These are phyloP conservation scores for Phorcus lineatus DNA, from an alignment of 2,888 invertebrate genomes.

Conservation along the genomic window DNA sequence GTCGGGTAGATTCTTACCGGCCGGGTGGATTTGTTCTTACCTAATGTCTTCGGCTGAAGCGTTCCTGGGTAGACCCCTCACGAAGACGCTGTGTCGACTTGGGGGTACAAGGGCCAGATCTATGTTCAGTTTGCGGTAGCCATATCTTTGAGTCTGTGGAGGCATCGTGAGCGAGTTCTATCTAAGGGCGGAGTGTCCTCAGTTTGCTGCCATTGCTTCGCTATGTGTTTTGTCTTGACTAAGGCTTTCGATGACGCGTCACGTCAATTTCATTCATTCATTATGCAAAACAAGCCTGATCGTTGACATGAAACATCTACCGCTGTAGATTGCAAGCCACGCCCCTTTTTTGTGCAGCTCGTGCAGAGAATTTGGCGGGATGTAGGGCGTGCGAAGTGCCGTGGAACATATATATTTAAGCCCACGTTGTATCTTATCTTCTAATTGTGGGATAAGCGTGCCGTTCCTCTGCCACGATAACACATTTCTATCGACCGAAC, in stretches of 20 bases:
- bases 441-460: too few relatives aligned
- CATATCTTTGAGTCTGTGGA: neutral
- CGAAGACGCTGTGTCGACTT: slow-evolving; percentile 7
- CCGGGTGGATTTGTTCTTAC: neutral
- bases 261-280: neutral
- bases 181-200: too few relatives aligned
- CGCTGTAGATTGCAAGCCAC: neutral
- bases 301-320: neutral
- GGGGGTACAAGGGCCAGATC: neutral
- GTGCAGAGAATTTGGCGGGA: neutral
- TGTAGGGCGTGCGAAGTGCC: too few relatives aligned
- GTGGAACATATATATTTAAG: too few relatives aligned
- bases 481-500: too few relatives aligned
- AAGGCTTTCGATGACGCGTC: neutral
- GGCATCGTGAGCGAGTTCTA: neutral
- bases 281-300: neutral
- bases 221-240: neutral
- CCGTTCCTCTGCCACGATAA: too few relatives aligned
- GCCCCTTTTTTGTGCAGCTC: neutral
- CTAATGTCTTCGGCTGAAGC: neutral
- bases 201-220: too few relatives aligned
- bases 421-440: too few relatives aligned
- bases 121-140: neutral
- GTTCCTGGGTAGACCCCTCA: neutral
- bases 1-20: too few relatives aligned